A percentile compares a stretch with the other conserved stretches of the same genome.
Conservation (phyloP, 2,888 invertebrate species). For the Smittia aterrima region DNA sequence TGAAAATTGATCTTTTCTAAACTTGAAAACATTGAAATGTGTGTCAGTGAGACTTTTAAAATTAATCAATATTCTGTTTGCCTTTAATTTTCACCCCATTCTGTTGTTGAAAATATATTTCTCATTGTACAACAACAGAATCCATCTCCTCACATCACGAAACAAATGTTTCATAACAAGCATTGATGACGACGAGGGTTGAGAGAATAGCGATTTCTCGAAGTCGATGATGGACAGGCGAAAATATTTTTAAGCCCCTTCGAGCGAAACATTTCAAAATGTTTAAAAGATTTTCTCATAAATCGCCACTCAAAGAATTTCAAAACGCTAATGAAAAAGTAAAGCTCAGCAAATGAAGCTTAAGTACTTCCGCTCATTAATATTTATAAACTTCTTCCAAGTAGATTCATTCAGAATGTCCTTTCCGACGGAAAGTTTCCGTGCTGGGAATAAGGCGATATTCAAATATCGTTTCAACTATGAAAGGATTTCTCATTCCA, state of each 20-base stretch:
- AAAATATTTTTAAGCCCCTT: no score
- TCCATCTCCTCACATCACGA: not conserved
- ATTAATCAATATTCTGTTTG: conserved; percentile 32
- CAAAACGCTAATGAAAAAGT: not conserved
- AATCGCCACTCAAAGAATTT: not conserved
- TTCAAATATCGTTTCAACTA: not conserved
- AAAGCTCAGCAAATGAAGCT: conserved; percentile 19
- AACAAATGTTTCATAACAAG: not conserved
- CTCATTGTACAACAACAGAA: not conserved
- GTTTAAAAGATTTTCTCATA: no score
- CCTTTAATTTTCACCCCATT: not conserved
- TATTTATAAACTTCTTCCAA: conserved; percentile 30
- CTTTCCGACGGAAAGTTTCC: not conserved
- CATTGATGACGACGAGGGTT: no score
- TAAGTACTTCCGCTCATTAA: conserved; percentile 33
- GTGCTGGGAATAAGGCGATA: conserved; percentile 3
- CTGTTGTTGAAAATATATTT: not conserved
- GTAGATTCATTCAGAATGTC: conserved; percentile 28
- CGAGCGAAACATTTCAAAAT: no score
- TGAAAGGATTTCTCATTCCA: not conserved
- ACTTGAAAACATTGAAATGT: conserved; percentile 9
- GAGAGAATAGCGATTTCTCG: no score
- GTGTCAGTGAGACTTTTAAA: conserved; percentile 23
- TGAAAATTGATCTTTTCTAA: conserved; percentile 9
- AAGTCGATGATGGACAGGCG: no score